These are phyloP conservation scores for Ecdyonurus torrentis DNA, from an alignment of 2,888 invertebrate species.

Conservation along the genomic window DNA sequence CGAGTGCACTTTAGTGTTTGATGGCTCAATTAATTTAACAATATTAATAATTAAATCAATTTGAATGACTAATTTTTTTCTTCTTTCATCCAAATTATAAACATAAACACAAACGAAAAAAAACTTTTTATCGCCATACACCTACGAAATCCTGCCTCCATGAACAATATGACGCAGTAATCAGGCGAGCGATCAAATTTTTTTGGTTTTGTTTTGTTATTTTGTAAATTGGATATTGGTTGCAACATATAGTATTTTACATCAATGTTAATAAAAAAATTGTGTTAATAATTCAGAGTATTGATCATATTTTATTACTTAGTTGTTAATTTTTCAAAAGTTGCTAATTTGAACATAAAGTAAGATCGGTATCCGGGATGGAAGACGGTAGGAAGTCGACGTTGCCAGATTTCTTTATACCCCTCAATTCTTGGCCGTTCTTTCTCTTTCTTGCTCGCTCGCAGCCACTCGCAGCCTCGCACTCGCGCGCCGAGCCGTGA, in stretches of 20 bases:
- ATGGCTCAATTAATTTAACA: too few relatives aligned
- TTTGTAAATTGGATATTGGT: neutral
- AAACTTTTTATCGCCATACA: slow-evolving; percentile 9
- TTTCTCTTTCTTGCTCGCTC: too few relatives aligned
- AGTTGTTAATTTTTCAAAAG: neutral
- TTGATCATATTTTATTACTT: neutral
- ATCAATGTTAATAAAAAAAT: neutral
- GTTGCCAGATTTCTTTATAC: slow-evolving; percentile 14
- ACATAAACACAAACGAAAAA: slow-evolving; percentile 7
- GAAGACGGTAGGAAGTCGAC: slow-evolving; percentile 11
- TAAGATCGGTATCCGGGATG: slow-evolving; percentile 15
- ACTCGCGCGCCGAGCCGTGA: too few relatives aligned
- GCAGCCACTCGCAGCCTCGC: too few relatives aligned
- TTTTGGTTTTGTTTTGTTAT: neutral
- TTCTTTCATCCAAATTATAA: slow-evolving; percentile 7
- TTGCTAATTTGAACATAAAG: slow-evolving; percentile 12
- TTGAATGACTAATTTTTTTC: too few relatives aligned
- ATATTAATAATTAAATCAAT: too few relatives aligned
- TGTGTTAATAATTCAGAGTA: neutral
- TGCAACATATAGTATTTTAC: neutral
- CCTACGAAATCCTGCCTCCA: slow-evolving; percentile 38
- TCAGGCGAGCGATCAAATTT: slow-evolving; percentile 19
- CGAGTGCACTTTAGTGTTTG: neutral
- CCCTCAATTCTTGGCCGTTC: too few relatives aligned
- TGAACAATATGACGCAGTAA: slow-evolving; percentile 44